Percentiles rank a stretch among this genome's conserved stretches.
Evolutionary conservation across 2,113 vertebrate species (phyloP).

Genomic region (Eublepharis macularius): DNA sequence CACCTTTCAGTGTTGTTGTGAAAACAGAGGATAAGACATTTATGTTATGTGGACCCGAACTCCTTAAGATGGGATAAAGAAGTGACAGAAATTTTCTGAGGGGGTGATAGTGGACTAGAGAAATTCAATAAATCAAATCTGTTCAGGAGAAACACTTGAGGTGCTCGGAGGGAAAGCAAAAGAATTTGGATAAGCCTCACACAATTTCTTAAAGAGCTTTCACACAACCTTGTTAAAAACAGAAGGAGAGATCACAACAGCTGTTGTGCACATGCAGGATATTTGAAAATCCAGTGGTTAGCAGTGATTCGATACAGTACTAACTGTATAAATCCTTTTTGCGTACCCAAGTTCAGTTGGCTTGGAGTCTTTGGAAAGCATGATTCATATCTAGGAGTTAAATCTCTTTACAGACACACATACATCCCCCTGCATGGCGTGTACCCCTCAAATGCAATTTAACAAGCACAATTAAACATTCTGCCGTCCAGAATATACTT

Average conservation of each 20-base stretch:
- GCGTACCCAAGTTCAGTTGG: neutral
- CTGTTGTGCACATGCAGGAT: neutral
- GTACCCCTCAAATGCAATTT: constrained; percentile 51
- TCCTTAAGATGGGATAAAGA: too few relatives aligned
- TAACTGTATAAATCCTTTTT: neutral
- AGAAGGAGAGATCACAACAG: neutral
- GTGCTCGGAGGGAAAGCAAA: too few relatives aligned
- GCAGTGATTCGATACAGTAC: neutral
- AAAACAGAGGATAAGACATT: too few relatives aligned
- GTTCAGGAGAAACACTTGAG: too few relatives aligned
- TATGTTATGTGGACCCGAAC: too few relatives aligned
- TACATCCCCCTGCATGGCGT: neutral
- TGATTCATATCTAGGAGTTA: constrained; percentile 33
- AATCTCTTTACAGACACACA: constrained; percentile 27
- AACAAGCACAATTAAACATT: constrained; percentile 66
- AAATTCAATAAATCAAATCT: too few relatives aligned
- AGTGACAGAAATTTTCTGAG: too few relatives aligned
- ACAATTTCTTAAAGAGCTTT: neutral
- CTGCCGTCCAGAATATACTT: constrained; percentile 42
- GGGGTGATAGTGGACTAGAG: too few relatives aligned
- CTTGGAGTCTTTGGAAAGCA: neutral
- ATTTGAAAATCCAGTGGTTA: neutral
- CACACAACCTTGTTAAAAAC: neutral
- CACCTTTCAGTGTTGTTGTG: too few relatives aligned
- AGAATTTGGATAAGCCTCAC: too few relatives aligned